A percentile compares a stretch with the other conserved stretches of the same genome.
Conservation (phyloP, 2,797 vertebrate species). For the Ceryle rudis region DNA sequence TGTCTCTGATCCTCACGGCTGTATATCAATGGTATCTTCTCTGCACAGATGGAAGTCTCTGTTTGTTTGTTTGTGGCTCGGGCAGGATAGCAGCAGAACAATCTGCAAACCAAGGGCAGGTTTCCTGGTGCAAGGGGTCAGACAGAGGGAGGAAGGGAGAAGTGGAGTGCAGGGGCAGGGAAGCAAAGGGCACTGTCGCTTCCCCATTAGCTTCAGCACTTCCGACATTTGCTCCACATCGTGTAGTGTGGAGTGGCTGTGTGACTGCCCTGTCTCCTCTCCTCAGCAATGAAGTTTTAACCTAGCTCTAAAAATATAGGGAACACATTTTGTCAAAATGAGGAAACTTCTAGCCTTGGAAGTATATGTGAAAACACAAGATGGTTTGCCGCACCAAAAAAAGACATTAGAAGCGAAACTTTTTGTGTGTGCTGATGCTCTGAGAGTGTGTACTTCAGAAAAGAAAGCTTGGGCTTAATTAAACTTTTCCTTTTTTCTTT, state of each 20-base stretch:
- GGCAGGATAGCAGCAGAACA: neutral
- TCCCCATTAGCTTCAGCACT: slow-evolving; percentile 21
- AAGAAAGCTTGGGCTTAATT: neutral
- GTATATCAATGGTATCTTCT: neutral
- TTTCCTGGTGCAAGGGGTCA: slow-evolving; percentile 4
- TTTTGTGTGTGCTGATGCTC: neutral
- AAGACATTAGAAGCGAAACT: neutral
- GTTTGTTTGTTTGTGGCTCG: neutral
- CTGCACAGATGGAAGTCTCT: neutral
- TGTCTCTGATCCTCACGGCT: neutral
- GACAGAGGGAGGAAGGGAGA: slow-evolving; percentile 29
- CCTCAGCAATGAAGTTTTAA: neutral
- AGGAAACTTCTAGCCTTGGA: slow-evolving; percentile 5
- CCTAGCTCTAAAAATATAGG: neutral
- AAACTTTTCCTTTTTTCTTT: neutral
- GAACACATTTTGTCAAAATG: slow-evolving; percentile 10
- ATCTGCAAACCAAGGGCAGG: neutral
- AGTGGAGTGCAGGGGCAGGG: slow-evolving; percentile 39
- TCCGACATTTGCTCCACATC: neutral
- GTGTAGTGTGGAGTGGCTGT: neutral
- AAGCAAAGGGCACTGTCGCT: slow-evolving; percentile 25
- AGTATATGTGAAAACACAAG: neutral
- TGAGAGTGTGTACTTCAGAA: neutral
- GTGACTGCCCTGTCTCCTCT: neutral
- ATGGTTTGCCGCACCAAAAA: neutral